Percentiles rank a stretch among this genome's conserved stretches.
phyloP scores from a whole-genome alignment of 2,797 vertebrate species.

The Simalia tracyae region DNA sequence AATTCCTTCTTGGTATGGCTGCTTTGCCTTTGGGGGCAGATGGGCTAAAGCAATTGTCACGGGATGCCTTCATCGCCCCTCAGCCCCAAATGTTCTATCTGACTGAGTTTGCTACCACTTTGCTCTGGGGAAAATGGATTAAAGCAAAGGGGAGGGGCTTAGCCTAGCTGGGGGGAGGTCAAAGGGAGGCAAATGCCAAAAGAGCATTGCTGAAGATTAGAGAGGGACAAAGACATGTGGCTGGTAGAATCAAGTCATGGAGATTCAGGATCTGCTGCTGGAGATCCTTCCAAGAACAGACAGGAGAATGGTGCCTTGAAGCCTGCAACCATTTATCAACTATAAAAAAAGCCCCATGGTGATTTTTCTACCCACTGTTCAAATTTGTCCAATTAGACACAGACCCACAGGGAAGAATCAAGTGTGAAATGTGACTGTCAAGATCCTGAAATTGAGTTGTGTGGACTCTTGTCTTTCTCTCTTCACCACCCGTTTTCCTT shows the following conservation, averaged over 20 bases:
- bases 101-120: no score
- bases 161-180: no score
- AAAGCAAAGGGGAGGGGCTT: no score
- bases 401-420: slow-evolving; percentile 82
- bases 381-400: slow-evolving; percentile 98
- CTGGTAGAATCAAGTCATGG: background rate
- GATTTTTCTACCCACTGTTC: slow-evolving; percentile 88
- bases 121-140: no score
- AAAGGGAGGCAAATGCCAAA: no score
- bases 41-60: no score
- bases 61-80: no score
- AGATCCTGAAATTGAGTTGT: slow-evolving; percentile 82
- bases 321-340: slow-evolving; percentile 48
- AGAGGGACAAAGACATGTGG: no score
- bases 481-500: background rate
- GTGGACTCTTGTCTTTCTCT: slow-evolving; percentile 51
- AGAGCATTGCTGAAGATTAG: background rate
- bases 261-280: background rate
- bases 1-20: no score
- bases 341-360: slow-evolving; percentile 82
- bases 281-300: background rate
- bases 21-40: no score
- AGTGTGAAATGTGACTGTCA: slow-evolving; percentile 86
- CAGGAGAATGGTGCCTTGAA: slow-evolving; percentile 64
- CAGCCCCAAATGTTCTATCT: no score